These are phyloP conservation scores for Trimorus sp. DNA, from an alignment of 2,888 invertebrate species.

Conservation along the genomic window DNA sequence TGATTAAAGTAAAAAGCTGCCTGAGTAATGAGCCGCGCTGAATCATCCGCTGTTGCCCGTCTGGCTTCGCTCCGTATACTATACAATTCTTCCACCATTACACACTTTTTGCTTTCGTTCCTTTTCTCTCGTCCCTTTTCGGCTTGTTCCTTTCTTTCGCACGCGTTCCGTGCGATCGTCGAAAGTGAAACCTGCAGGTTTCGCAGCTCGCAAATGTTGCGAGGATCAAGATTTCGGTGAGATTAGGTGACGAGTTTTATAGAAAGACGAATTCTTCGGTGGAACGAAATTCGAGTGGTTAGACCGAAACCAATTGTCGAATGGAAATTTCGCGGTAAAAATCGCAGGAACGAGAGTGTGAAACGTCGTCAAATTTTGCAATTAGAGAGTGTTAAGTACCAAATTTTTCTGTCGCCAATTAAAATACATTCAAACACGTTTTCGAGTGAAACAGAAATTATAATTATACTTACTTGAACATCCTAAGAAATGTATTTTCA, in stretches of 20 bases:
- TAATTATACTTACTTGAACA: no score
- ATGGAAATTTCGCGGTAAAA: no score
- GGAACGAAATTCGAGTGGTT: no score
- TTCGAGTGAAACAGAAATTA: no score
- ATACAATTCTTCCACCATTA: slow-evolving; percentile 61
- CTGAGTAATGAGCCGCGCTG: slow-evolving; percentile 80
- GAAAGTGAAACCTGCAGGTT: slow-evolving; percentile 44
- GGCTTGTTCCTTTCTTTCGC: slow-evolving; percentile 41
- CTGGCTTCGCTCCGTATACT: slow-evolving; percentile 68
- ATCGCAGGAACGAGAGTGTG: no score
- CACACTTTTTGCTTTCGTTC: slow-evolving; percentile 49
- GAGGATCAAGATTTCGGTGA: slow-evolving; percentile 1
- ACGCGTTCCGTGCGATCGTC: slow-evolving; percentile 52
- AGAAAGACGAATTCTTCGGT: no score
- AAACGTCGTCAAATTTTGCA: no score
- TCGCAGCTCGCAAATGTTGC: slow-evolving; percentile 6
- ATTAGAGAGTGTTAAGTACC: no score
- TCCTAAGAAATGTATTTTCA: no score
- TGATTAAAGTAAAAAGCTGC: slow-evolving; percentile 81
- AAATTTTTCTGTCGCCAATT: no score
- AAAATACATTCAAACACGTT: no score
- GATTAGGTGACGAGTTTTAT: background rate
- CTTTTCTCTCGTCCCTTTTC: slow-evolving; percentile 39
- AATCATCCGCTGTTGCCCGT: slow-evolving; percentile 75
- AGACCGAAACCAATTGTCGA: no score